Evolutionary conservation across 2,888 invertebrate species (phyloP).

Genomic region (Artemia sp.): DNA sequence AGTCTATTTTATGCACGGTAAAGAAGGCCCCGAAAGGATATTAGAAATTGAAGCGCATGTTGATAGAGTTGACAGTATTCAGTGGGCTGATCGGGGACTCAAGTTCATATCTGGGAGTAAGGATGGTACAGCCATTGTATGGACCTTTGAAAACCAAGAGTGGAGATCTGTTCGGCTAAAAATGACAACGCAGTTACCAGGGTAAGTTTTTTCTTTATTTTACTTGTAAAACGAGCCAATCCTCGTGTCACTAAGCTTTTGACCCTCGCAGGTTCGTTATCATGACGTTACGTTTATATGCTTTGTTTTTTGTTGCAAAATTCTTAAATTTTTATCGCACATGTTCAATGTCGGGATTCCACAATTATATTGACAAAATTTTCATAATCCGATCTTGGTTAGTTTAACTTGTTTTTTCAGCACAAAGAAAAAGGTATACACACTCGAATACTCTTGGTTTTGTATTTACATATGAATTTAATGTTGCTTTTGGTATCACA

Average conservation of each 20-base stretch:
- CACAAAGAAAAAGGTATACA: no score
- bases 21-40: slow-evolving; percentile 57
- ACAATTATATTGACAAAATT: no score
- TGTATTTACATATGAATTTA: no score
- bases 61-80: slow-evolving; percentile 86
- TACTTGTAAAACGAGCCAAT: slow-evolving; percentile 25
- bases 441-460: no score
- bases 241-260: slow-evolving; percentile 24
- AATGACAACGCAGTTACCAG: slow-evolving; percentile 37
- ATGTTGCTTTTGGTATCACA: no score
- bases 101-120: slow-evolving; percentile 85
- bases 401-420: no score
- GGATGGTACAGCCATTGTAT: slow-evolving; percentile 84
- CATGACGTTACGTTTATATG: no score
- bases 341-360: no score
- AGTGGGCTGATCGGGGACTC: slow-evolving; percentile 76
- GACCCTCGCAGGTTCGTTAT: no score
- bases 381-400: no score
- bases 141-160: slow-evolving; percentile 74
- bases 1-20: slow-evolving; percentile 63
- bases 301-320: no score
- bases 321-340: no score
- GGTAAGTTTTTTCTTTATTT: slow-evolving; percentile 25
- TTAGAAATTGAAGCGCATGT: slow-evolving; percentile 60
- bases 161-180: slow-evolving; percentile 63